Percentiles rank a stretch among this genome's conserved stretches.
These are phyloP conservation scores for Ochropleura leucogaster DNA, from an alignment of 2,888 invertebrate genomes.

Conservation along the genomic window DNA sequence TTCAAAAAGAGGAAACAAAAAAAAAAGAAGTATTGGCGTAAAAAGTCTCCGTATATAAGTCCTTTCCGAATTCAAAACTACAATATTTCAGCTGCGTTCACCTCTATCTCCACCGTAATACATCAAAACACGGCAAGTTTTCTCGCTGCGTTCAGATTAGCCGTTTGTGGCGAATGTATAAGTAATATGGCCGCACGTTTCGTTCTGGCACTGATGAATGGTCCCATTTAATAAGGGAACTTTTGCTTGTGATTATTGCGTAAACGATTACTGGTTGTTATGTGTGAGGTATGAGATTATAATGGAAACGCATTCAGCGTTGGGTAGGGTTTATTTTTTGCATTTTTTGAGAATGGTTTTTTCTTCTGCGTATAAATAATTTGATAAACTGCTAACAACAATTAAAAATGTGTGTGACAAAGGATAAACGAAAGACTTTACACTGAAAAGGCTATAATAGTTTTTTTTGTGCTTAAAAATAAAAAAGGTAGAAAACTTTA, in stretches of 20 bases:
- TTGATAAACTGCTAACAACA: too few species aligned
- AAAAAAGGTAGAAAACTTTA: too few species aligned
- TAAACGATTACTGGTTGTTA: constrained; percentile 30
- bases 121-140: constrained; percentile 71
- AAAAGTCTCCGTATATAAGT: neutral
- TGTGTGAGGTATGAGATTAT: constrained; percentile 16
- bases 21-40: neutral
- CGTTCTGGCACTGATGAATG: constrained; percentile 81
- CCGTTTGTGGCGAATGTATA: constrained; percentile 80
- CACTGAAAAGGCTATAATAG: too few species aligned
- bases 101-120: constrained; percentile 57
- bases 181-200: constrained; percentile 73
- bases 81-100: constrained; percentile 34
- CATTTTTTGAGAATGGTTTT: neutral
- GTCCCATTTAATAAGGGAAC: constrained; percentile 54
- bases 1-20: neutral
- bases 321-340: neutral
- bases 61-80: neutral
- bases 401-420: too few species aligned
- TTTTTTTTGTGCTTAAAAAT: too few species aligned
- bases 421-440: too few species aligned
- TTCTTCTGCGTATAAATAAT: too few species aligned
- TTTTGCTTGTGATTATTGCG: constrained; percentile 53
- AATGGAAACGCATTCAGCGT: neutral
- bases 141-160: constrained; percentile 71